These are phyloP conservation scores for Drosophila neonasuta DNA, from an alignment of 2,888 invertebrate species.

Conservation along the genomic window DNA sequence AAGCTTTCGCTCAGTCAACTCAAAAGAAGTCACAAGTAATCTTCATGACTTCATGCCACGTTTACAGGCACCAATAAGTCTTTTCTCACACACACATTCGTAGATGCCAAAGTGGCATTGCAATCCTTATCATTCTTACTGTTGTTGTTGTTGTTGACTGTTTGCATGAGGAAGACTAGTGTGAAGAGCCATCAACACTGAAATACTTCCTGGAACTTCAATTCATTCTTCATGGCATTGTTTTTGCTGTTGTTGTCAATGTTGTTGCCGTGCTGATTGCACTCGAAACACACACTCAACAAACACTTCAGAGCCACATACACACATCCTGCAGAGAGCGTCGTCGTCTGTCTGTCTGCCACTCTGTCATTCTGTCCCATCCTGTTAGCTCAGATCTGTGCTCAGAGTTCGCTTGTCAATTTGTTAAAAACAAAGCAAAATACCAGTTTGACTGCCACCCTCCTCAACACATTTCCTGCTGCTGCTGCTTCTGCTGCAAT, in stretches of 20 bases:
- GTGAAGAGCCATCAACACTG: slow-evolving; percentile 57
- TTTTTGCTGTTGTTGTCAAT: slow-evolving; percentile 28
- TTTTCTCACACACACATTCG: slow-evolving; percentile 11
- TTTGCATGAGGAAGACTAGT: slow-evolving; percentile 29
- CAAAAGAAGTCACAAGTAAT: slow-evolving; percentile 8
- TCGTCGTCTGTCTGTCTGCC: slow-evolving; percentile 34
- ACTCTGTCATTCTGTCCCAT: slow-evolving; percentile 28
- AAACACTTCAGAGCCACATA: slow-evolving; percentile 59
- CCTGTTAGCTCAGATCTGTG: slow-evolving; percentile 49
- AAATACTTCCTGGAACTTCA: slow-evolving; percentile 53
- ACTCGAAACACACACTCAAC: slow-evolving; percentile 68
- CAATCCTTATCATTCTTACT: slow-evolving; percentile 8
- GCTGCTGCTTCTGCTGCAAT: neutral
- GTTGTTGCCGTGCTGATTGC: slow-evolving; percentile 62
- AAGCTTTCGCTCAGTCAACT: neutral
- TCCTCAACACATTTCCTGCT: neutral
- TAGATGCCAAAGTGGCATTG: slow-evolving; percentile 7
- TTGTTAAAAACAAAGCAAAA: slow-evolving; percentile 65
- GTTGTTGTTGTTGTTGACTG: slow-evolving; percentile 21
- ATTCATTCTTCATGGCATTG: slow-evolving; percentile 32
- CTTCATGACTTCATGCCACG: slow-evolving; percentile 17
- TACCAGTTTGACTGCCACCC: slow-evolving; percentile 16
- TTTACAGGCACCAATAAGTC: slow-evolving; percentile 19
- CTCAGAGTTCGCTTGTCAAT: slow-evolving; percentile 62
- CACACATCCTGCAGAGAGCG: slow-evolving; percentile 53